phyloP scores from a whole-genome alignment of 64 coral and sea anemone genomes.

The Stylophora pistillata region DNA sequence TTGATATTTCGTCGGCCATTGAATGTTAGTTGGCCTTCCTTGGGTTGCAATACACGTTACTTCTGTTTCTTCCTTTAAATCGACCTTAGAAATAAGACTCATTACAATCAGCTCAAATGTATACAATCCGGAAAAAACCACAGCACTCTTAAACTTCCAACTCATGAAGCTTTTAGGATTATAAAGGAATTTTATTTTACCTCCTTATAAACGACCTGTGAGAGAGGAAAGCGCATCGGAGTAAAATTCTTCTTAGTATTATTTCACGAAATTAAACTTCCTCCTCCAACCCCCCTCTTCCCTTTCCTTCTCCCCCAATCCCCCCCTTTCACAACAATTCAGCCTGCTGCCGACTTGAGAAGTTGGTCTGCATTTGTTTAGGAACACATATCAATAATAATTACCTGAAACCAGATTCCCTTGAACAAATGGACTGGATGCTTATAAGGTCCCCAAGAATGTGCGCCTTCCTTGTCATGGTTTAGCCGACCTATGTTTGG shows the following conservation, averaged over 20 bases:
- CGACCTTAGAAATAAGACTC: background rate
- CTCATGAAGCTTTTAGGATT: too few relatives aligned
- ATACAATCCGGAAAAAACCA: background rate
- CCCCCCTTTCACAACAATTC: too few relatives aligned
- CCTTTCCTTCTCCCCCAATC: too few relatives aligned
- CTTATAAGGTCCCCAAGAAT: background rate
- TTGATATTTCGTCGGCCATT: constrained; percentile 12
- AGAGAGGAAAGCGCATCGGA: too few relatives aligned
- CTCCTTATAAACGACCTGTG: too few relatives aligned
- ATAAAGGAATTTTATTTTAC: too few relatives aligned
- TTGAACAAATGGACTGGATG: background rate
- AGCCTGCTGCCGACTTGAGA: too few relatives aligned
- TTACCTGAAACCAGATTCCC: constrained; percentile 46
- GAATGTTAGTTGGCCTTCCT: background rate
- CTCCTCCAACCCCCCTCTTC: too few relatives aligned
- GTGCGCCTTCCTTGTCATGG: background rate
- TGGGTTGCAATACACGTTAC: constrained; percentile 20
- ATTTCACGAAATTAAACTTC: too few relatives aligned
- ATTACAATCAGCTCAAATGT: background rate
- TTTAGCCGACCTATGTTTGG: constrained; percentile 37
- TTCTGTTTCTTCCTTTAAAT: constrained; percentile 18
- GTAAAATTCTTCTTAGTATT: too few relatives aligned
- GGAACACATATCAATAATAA: background rate
- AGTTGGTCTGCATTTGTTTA: background rate
- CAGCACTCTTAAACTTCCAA: too few relatives aligned